phyloP scores from a whole-genome alignment of 2,113 vertebrate genomes.

The Campylorhamphus procurvoides region DNA sequence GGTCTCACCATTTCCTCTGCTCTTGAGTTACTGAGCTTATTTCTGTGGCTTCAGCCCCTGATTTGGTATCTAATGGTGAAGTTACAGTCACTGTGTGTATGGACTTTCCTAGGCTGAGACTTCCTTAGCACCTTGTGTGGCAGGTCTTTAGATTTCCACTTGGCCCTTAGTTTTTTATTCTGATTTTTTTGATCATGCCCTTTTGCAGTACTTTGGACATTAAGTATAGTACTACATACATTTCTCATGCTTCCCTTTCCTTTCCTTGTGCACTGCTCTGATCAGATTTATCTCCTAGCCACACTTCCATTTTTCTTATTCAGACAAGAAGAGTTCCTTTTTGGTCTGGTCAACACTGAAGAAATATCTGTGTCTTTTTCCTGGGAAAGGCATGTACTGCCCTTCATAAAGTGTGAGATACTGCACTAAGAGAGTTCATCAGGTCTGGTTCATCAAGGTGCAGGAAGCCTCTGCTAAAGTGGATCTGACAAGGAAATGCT shows the following conservation, averaged over 20 bases:
- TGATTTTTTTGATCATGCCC: background rate
- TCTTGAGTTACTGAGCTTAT: background rate
- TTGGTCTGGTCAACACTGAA: background rate
- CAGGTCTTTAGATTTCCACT: background rate
- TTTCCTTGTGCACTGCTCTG: background rate
- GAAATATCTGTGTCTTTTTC: background rate
- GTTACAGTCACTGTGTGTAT: background rate
- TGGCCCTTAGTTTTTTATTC: background rate
- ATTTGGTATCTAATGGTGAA: background rate
- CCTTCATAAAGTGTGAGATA: background rate
- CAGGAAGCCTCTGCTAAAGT: background rate
- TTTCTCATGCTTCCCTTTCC: background rate
- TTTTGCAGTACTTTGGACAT: background rate
- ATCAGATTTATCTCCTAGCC: background rate
- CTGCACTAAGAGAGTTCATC: background rate
- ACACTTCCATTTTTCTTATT: background rate
- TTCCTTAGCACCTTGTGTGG: background rate
- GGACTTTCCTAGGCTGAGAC: background rate
- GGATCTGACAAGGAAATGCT: background rate
- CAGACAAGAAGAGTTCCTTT: background rate
- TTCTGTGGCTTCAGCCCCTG: background rate
- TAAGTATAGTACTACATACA: background rate
- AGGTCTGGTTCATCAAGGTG: rapidly evolving
- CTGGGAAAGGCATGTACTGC: background rate
- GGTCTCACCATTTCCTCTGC: background rate